These are phyloP conservation scores for Bucco capensis DNA, from an alignment of 2,113 vertebrate species.

Conservation along the genomic window DNA sequence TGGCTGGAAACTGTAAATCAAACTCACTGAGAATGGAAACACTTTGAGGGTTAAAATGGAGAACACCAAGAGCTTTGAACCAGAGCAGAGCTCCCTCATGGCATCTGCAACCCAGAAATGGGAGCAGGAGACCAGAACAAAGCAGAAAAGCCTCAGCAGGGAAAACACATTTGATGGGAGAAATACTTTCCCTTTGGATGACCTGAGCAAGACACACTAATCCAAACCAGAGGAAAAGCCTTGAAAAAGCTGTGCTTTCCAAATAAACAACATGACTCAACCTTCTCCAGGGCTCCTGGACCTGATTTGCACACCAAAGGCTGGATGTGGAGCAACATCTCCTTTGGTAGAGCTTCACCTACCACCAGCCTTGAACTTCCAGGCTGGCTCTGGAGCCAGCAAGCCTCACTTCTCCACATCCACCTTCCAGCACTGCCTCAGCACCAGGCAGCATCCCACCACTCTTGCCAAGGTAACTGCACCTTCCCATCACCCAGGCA, in stretches of 20 bases:
- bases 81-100: accelerated
- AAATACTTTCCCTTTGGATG: background rate
- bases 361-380: background rate
- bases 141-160: background rate
- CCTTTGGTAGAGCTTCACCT: background rate
- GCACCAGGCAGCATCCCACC: background rate
- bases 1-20: constrained; percentile 9
- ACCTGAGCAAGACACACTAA: background rate
- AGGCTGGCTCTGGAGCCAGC: background rate
- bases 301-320: background rate
- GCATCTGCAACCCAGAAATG: accelerated
- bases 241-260: background rate
- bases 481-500: background rate
- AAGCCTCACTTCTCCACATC: background rate
- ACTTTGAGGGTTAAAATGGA: background rate
- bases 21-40: background rate
- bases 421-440: background rate
- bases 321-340: background rate
- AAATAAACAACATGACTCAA: background rate
- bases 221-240: background rate
- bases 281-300: background rate
- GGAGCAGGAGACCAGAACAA: background rate
- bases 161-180: background rate
- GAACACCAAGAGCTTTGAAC: background rate
- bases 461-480: constrained; percentile 2